These are phyloP conservation scores for Phaethornis superciliosus DNA, from an alignment of 2,113 vertebrate genomes.

Conservation along the genomic window DNA sequence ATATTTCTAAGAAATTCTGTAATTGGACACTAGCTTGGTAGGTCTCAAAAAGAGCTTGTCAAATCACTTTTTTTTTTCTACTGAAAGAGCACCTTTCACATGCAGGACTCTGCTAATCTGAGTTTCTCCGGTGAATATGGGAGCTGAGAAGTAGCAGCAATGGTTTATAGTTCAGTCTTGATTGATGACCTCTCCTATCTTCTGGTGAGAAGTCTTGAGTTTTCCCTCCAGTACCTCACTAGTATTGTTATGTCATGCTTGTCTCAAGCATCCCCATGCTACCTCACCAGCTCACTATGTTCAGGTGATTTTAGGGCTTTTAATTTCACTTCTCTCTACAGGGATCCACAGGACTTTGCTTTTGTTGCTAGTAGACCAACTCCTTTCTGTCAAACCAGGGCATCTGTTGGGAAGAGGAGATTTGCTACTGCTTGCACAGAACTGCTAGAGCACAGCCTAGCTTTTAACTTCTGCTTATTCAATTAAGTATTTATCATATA, in stretches of 20 bases:
- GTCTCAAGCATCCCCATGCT: accelerated
- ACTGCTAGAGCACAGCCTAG: neutral
- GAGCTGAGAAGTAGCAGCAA: neutral
- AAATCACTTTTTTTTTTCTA: neutral
- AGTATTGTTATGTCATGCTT: neutral
- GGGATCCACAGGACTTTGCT: neutral
- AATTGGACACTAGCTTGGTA: neutral
- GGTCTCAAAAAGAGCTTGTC: neutral
- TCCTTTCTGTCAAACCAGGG: neutral
- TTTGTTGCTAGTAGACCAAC: neutral
- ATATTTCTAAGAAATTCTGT: neutral
- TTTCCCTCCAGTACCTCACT: neutral
- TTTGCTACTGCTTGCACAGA: neutral
- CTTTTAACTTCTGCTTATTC: neutral
- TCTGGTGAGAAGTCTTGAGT: neutral
- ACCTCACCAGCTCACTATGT: neutral
- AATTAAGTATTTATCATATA: neutral
- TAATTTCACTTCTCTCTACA: neutral
- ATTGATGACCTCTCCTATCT: neutral
- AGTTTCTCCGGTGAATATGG: neutral
- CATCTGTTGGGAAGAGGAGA: neutral
- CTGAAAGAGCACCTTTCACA: neutral
- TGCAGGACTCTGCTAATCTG: neutral
- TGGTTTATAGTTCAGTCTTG: neutral
- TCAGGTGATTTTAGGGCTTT: neutral